Percentiles rank a stretch among this genome's conserved stretches.
These are phyloP conservation scores for Drosophila busckii DNA, from an alignment of 1,140 invertebrate genomes.

Conservation along the genomic window DNA sequence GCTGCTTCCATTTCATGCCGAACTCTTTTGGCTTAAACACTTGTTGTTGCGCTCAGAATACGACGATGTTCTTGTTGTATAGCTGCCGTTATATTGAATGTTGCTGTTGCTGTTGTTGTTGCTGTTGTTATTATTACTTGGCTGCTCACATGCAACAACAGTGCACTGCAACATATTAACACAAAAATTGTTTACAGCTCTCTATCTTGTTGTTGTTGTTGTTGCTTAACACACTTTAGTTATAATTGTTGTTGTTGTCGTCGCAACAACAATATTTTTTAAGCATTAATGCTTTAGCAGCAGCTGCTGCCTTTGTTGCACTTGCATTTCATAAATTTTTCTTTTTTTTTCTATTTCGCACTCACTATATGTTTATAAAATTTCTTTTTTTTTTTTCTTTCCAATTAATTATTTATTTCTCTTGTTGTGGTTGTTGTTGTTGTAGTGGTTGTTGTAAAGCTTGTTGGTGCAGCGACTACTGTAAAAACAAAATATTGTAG, in stretches of 20 bases:
- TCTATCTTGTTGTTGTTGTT: constrained; percentile 9
- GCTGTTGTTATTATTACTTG: constrained; percentile 34
- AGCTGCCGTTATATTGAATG: constrained; percentile 10
- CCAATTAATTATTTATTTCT: neutral
- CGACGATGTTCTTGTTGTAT: constrained; percentile 18
- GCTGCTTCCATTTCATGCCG: constrained; percentile 80
- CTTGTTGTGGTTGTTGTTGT: constrained; percentile 14
- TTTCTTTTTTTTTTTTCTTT: neutral
- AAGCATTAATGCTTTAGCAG: constrained; percentile 5
- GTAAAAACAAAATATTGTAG: no score
- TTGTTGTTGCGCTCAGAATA: constrained; percentile 69
- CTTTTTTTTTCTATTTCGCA: constrained; percentile 7
- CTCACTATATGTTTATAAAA: constrained; percentile 9
- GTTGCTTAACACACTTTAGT: constrained; percentile 7
- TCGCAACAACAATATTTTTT: constrained; percentile 22
- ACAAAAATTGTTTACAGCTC: constrained; percentile 20
- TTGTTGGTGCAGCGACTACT: constrained; percentile 8
- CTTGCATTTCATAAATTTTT: constrained; percentile 12
- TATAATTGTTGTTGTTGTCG: constrained; percentile 8
- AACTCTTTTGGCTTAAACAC: constrained; percentile 77
- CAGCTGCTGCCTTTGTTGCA: constrained; percentile 13
- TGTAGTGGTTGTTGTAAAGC: constrained; percentile 2
- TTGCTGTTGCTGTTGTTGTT: constrained; percentile 24
- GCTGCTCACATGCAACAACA: constrained; percentile 53
- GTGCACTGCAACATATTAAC: constrained; percentile 65